Conservation (phyloP, 2,113 vertebrate genomes). For the Phocoena sinus region DNA sequence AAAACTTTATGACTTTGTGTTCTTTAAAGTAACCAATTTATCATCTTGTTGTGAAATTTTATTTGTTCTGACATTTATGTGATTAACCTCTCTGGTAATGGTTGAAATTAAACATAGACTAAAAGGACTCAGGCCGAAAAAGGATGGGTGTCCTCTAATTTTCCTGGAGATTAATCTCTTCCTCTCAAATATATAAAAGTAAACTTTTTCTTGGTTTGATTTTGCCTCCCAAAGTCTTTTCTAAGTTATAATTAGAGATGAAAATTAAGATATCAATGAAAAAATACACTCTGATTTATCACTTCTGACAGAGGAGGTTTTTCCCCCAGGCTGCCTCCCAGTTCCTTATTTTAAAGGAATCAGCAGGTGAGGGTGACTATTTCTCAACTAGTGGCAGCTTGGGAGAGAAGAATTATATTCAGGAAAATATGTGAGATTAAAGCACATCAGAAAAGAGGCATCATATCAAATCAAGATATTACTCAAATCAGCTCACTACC, state of each 20-base stretch:
- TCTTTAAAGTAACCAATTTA: neutral
- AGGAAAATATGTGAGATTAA: conserved; percentile 27
- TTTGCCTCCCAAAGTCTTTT: neutral
- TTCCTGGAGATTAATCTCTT: neutral
- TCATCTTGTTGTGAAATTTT: neutral
- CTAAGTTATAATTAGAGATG: conserved; percentile 17
- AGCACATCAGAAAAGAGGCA: neutral
- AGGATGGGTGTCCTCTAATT: neutral
- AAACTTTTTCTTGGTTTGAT: neutral
- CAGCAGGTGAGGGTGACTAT: neutral
- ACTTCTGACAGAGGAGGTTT: neutral
- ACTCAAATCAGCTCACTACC: conserved; percentile 17
- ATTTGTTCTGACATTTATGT: neutral
- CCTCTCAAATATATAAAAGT: conserved; percentile 7
- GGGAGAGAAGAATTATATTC: neutral
- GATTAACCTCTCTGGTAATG: neutral
- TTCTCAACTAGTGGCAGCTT: neutral
- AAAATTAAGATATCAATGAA: conserved; percentile 40
- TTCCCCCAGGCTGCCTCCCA: neutral
- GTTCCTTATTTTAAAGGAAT: conserved; percentile 23
- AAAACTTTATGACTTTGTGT: neutral
- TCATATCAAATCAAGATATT: conserved; percentile 16
- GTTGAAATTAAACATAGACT: neutral
- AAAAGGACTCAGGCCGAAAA: neutral
- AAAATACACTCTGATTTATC: neutral